phyloP scores from a whole-genome alignment of 2,113 vertebrate species.

The Zosterops japonicus region DNA sequence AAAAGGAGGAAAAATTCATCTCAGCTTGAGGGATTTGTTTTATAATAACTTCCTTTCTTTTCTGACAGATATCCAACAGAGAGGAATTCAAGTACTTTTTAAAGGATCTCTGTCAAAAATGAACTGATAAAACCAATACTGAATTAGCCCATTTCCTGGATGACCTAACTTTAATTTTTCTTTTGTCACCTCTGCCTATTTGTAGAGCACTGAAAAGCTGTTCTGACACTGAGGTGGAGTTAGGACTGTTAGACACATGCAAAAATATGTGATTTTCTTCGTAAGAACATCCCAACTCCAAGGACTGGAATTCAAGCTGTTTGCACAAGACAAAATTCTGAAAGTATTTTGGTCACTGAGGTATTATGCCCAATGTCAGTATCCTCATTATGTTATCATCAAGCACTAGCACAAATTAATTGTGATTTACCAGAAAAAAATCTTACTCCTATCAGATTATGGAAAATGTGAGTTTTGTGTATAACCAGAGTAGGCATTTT shows the following conservation, averaged over 20 bases:
- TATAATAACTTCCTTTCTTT: neutral
- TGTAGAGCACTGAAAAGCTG: neutral
- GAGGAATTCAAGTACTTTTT: neutral
- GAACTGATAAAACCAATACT: neutral
- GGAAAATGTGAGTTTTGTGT: neutral
- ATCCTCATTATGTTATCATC: neutral
- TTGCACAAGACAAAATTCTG: neutral
- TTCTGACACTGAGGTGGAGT: neutral
- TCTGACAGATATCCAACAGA: neutral
- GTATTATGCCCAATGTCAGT: neutral
- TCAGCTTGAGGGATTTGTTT: slow-evolving; percentile 1
- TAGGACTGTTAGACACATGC: neutral
- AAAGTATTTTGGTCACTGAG: neutral
- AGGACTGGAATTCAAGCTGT: neutral
- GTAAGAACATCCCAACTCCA: neutral
- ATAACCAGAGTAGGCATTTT: neutral
- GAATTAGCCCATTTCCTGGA: neutral
- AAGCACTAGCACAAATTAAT: neutral
- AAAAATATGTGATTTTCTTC: neutral
- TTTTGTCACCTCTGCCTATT: neutral
- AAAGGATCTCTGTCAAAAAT: neutral
- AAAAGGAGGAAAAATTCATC: neutral
- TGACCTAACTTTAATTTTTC: neutral
- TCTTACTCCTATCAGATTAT: neutral
- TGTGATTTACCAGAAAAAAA: neutral